Evolutionary conservation across 2,888 invertebrate genomes (phyloP), one percentile per base, ranked within the genome.

Genomic region (Scelioninae gen. 2): DNA sequence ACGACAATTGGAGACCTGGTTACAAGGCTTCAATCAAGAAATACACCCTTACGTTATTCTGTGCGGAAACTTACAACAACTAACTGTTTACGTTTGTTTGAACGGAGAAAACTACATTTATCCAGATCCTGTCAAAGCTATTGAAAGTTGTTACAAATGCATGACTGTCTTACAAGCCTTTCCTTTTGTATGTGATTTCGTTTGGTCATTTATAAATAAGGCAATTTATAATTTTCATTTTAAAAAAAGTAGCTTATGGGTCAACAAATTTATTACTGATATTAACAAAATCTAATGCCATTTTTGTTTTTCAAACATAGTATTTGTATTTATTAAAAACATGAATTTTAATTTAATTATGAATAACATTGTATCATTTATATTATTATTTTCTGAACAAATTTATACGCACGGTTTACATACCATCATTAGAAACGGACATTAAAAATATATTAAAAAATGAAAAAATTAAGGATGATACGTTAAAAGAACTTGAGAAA

Each of bases 141-240:
- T 67, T 7, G 65, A 57, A 39, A 31, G 65, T 22, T 50, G 50
- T 13, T 68, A 45, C 10, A 68, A 60, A 9, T 60, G 60, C 9
- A 25, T 60, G 11, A 45, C 28, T 7, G 52, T 45, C 11, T 41
- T 68, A 10, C 9, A 60, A 7, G 0, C 37, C 0, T 35, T 41
- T 25, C 68, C 60, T 18, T 22, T 25, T 35, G 3, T 50, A 6
- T 68, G 68, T 19, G 68, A 68, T 33, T 68, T 50, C 35, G 52
- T 48, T 0, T 69, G 61, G 69, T 43, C 39, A 1, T 69, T 69
- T 37, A 48, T 61, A n/a, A 39, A 69, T 7, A 53, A 55, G 28
- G 31, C 31, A 9, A 37, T 69, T 18, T 69, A 61, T 9, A 25
- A 53, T 16, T 61, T 69, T 48, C 9, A 69, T 18, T 18, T 60